Conservation (phyloP, 2,888 invertebrate genomes). For the Caenorhabditis uteleia region DNA sequence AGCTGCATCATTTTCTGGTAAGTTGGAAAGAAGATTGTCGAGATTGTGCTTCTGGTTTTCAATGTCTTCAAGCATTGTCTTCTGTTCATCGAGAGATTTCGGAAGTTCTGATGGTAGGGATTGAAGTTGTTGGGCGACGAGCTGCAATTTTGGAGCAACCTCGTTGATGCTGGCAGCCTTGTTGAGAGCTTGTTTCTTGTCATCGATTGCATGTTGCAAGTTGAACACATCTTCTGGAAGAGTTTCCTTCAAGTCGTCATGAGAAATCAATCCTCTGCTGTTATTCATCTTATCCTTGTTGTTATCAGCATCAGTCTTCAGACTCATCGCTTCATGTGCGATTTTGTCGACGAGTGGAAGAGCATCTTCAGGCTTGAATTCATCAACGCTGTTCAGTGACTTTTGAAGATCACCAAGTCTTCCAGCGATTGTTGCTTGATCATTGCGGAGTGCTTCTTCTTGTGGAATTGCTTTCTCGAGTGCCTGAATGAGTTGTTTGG, state of each 20-base stretch:
- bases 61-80: slow-evolving; percentile 30
- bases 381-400: neutral
- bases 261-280: slow-evolving; percentile 10
- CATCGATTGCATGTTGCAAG: slow-evolving; percentile 12
- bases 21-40: slow-evolving; percentile 23
- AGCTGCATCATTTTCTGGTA: slow-evolving; percentile 19
- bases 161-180: slow-evolving; percentile 18
- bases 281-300: slow-evolving; percentile 8
- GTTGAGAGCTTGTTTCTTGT: slow-evolving; percentile 13
- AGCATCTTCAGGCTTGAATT: slow-evolving; percentile 1
- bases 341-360: slow-evolving; percentile 20
- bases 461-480: slow-evolving; percentile 10
- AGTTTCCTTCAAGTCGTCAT: slow-evolving; percentile 12
- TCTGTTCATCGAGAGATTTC: slow-evolving; percentile 28
- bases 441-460: slow-evolving; percentile 8
- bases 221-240: slow-evolving; percentile 8
- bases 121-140: slow-evolving; percentile 20
- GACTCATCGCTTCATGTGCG: slow-evolving; percentile 8
- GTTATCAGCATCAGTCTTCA: slow-evolving; percentile 9
- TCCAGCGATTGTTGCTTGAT: neutral
- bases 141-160: slow-evolving; percentile 28
- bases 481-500: slow-evolving; percentile 9
- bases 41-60: slow-evolving; percentile 25
- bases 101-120: slow-evolving; percentile 21
- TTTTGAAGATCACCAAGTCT: neutral